Base-by-base conservation (phyloP, 2,113 vertebrate genomes). In the Odocoileus hemionus region DNA sequence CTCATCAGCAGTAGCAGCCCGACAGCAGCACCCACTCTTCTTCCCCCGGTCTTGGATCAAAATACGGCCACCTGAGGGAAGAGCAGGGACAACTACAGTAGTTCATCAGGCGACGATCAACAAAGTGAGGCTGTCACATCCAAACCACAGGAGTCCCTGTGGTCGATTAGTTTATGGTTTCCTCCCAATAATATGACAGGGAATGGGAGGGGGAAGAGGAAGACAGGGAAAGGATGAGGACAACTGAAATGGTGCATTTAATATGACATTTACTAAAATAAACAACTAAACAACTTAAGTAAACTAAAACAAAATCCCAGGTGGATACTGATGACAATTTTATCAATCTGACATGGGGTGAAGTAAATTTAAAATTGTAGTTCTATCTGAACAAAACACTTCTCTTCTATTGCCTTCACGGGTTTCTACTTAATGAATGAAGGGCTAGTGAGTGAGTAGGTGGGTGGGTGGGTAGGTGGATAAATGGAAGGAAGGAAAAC, bases 311-410 rank as follows among this genome's bases (percentile, higher is more conserved):
- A 36, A n/a, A 61, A 26, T 11, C 33, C 78, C 25, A 30, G 2
- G 19, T 13, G 28, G 67, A 30, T 1, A 19, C 2, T 33, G 36
- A 3, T 25, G 55, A n/a, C n/a, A 2, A 11, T 13, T 9, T 10
- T 6, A 28, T 55, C 70, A 45, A 7, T 67, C 70, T 91, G 60
- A 47, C 21, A 14, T 3, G 36, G 26, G 82, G 26, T 25, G 23
- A 76, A 39, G 70, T 15, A 43, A n/a, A 61, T 36, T 33, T 80
- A 26, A 17, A 57, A 26, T 0, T 33, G 8, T 0, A 52, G 43
- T 19, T 64, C n/a, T 23, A 12, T 76, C 39, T 50, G 11, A 12
- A 60, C 23, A 39, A 55, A 61, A 50, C 26, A 36, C 64, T 67
- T 52, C 52, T 45, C 67, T 58, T 45, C 54, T 14, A 43, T 26